These are phyloP conservation scores for Zaprionus obscuricornis DNA, from an alignment of 2,888 invertebrate genomes.

Conservation along the genomic window DNA sequence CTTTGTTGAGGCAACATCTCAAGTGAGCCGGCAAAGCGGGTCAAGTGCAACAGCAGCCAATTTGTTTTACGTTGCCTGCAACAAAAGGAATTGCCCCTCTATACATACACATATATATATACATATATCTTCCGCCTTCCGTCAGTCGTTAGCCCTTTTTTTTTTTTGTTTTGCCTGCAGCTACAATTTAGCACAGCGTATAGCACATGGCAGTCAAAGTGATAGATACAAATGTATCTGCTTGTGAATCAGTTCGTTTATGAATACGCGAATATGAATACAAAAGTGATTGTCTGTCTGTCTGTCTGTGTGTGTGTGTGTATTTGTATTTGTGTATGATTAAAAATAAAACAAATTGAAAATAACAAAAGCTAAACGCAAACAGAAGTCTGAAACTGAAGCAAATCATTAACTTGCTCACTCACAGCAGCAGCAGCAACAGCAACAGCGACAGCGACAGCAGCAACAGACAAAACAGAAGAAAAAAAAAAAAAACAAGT, in stretches of 20 bases:
- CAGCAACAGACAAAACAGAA: too few species aligned
- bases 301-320: conserved; percentile 1
- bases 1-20: conserved; percentile 70
- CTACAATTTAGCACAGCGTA: conserved; percentile 10
- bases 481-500: too few species aligned
- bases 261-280: conserved; percentile 23
- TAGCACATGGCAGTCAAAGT: conserved; percentile 25
- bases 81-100: conserved; percentile 23
- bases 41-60: conserved; percentile 69
- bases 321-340: conserved; percentile 23
- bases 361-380: too few species aligned
- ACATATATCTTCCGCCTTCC: too few species aligned
- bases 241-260: too few species aligned
- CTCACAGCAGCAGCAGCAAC: too few species aligned
- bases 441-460: too few species aligned
- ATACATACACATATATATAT: too few species aligned
- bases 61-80: conserved; percentile 48
- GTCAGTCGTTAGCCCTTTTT: too few species aligned
- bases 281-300: too few species aligned
- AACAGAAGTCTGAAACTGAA: too few species aligned
- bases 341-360: conserved; percentile 52
- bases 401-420: too few species aligned
- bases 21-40: conserved; percentile 51
- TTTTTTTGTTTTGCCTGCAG: conserved; percentile 18
- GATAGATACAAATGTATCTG: conserved; percentile 42